Conservation (phyloP, 2,797 vertebrate species). For the Poecilia velifera region DNA sequence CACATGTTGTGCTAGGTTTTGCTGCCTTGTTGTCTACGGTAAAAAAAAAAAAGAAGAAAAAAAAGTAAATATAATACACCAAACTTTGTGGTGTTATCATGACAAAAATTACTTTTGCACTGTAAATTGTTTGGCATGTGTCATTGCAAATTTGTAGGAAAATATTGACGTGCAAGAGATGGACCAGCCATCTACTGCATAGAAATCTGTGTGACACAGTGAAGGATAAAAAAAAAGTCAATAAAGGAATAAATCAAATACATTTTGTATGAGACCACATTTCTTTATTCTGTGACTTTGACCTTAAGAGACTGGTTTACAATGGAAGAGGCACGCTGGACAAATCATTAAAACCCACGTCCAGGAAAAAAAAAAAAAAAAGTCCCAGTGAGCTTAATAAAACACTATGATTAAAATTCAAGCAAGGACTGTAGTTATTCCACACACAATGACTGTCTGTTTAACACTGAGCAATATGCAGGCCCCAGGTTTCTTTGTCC, state of each 20-base stretch:
- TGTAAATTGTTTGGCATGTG: conserved; percentile 4
- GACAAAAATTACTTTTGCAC: not conserved
- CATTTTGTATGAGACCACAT: conserved; percentile 47
- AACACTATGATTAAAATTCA: conserved; percentile 80
- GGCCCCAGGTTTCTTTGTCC: conserved; percentile 70
- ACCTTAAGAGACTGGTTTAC: conserved; percentile 46
- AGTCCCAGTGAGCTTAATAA: conserved; percentile 76
- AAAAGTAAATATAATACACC: not conserved
- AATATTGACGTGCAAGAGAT: conserved; percentile 17
- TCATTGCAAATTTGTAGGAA: not conserved
- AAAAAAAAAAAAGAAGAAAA: not conserved
- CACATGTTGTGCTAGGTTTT: not conserved
- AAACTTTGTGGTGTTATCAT: not conserved
- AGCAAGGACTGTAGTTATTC: conserved; percentile 69
- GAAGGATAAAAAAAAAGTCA: conserved; percentile 36
- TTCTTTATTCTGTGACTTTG: conserved; percentile 52
- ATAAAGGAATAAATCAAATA: conserved; percentile 44
- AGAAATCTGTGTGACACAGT: conserved; percentile 31
- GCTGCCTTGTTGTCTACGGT: not conserved
- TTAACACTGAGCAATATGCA: conserved; percentile 69
- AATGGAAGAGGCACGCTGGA: conserved; percentile 46
- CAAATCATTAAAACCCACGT: conserved; percentile 72
- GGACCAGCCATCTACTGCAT: conserved; percentile 9
- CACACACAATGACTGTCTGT: conserved; percentile 68
- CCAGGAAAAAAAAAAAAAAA: conserved; percentile 51